Percentiles rank a stretch among this genome's conserved stretches.
These are phyloP conservation scores for Busseola fusca DNA, from an alignment of 2,888 invertebrate species.

Conservation along the genomic window DNA sequence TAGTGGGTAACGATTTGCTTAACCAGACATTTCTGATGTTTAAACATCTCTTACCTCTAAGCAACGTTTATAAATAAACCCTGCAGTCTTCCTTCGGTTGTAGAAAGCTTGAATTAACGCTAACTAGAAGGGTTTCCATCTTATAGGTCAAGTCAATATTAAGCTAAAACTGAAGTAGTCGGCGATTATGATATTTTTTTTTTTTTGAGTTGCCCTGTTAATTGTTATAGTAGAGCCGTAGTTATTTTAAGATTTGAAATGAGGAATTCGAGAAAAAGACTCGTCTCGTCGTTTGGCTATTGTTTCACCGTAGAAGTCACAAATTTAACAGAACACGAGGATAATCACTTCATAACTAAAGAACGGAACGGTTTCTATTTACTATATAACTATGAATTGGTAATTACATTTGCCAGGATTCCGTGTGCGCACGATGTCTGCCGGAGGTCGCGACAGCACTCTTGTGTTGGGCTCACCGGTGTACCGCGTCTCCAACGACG, in stretches of 20 bases:
- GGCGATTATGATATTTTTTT: neutral
- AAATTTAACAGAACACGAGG: too few relatives aligned
- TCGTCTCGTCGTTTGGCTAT: neutral
- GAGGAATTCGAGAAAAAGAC: neutral
- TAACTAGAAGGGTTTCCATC: neutral
- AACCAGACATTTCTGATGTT: neutral
- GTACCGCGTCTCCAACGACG: conserved; percentile 90
- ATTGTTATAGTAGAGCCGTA: neutral
- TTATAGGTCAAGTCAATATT: neutral
- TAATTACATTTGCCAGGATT: conserved; percentile 83
- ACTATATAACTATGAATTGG: neutral
- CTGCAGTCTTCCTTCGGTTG: neutral
- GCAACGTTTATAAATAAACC: neutral
- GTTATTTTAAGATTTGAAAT: neutral
- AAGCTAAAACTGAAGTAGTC: neutral
- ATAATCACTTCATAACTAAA: neutral
- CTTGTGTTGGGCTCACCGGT: conserved; percentile 94
- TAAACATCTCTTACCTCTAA: neutral
- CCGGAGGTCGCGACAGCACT: conserved; percentile 89
- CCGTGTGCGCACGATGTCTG: conserved; percentile 93
- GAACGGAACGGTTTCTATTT: neutral
- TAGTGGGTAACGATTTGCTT: neutral
- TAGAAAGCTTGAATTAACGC: neutral
- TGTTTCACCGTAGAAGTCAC: too few relatives aligned
- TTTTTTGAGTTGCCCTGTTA: neutral